These are phyloP conservation scores for Dendrocopos noguchii DNA, from an alignment of 2,113 vertebrate species.

Conservation along the genomic window DNA sequence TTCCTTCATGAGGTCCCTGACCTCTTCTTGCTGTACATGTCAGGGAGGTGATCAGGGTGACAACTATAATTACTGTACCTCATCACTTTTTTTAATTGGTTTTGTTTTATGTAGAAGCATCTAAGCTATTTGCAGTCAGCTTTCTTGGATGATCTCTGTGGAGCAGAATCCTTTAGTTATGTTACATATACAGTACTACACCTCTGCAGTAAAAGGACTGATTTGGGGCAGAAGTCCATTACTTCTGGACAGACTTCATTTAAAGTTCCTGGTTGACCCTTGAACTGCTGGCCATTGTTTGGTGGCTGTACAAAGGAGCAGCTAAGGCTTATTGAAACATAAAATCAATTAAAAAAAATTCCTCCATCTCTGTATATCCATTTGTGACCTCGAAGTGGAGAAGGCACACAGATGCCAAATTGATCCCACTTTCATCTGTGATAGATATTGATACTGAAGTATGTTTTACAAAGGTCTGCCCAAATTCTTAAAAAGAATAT, in stretches of 20 bases:
- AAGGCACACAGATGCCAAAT: background rate
- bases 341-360: conserved; percentile 23
- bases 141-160: background rate
- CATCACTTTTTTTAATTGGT: background rate
- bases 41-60: background rate
- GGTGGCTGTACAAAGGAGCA: background rate
- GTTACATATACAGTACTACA: background rate
- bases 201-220: background rate
- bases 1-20: background rate
- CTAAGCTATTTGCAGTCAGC: background rate
- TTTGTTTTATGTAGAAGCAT: background rate
- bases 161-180: background rate
- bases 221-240: conserved; percentile 13
- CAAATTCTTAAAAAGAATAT: background rate
- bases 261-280: conserved; percentile 16
- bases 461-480: background rate
- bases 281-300: conserved; percentile 19
- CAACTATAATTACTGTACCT: background rate
- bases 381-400: conserved; percentile 27
- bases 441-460: conserved; percentile 32
- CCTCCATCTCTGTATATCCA: background rate
- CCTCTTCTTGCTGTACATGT: fast-evolving
- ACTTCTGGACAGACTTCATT: background rate
- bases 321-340: conserved; percentile 1
- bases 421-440: conserved; percentile 13